phyloP scores from a whole-genome alignment of 2,797 vertebrate genomes.

The Characodon lateralis region DNA sequence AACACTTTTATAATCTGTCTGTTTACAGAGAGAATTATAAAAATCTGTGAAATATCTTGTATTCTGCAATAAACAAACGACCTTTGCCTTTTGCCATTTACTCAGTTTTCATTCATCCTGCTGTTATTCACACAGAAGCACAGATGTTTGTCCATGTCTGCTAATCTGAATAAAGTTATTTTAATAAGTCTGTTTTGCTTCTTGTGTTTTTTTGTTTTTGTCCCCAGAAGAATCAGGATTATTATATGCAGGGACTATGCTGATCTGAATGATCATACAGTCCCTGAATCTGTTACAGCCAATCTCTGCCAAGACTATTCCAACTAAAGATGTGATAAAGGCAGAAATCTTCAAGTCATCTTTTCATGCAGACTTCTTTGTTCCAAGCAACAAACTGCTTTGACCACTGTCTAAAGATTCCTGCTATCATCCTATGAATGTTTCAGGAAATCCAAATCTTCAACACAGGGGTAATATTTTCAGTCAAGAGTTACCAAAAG shows the following conservation, averaged over 20 bases:
- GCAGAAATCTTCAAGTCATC: not conserved
- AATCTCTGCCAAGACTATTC: not conserved
- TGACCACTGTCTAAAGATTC: not conserved
- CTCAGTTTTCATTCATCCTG: not conserved
- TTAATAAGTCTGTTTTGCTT: not conserved
- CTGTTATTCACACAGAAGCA: not conserved
- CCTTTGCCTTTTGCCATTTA: not conserved
- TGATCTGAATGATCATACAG: not conserved
- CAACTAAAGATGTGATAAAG: not conserved
- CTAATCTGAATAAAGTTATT: not conserved
- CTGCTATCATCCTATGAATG: not conserved
- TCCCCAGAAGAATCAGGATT: not conserved
- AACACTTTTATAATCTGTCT: not conserved
- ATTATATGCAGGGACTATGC: not conserved
- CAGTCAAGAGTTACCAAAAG: not conserved
- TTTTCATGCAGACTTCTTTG: too few relatives aligned
- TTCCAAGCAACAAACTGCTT: too few relatives aligned
- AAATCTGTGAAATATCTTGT: not conserved
- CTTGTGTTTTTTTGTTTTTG: too few relatives aligned
- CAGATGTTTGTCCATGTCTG: not conserved
- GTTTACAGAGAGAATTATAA: not conserved
- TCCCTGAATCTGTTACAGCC: not conserved
- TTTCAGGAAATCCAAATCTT: not conserved
- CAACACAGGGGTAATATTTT: not conserved
- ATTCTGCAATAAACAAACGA: not conserved